Evolutionary conservation across 2,113 vertebrate species (phyloP), one percentile per base, ranked within the genome.

Genomic region (Himantopus leucocephalus): DNA sequence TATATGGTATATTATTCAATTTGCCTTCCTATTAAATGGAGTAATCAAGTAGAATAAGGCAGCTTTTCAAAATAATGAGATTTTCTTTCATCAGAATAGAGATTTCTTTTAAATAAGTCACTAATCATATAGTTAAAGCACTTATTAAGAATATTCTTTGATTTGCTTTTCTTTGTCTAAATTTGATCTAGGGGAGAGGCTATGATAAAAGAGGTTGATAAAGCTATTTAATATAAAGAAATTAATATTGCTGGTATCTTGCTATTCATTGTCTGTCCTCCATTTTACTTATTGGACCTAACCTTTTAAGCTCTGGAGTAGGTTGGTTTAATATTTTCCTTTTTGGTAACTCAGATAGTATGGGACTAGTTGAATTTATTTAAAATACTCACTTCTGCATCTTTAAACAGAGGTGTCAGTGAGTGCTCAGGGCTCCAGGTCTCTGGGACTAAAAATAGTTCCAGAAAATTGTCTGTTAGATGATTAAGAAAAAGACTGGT

Each of bases 91-190:
- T 85, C 70, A 83, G 90, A 76, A 62, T 56, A 96, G 68, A 71
- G n/a, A 64, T 93, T 97, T 96, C 35, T 85, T 97, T 96, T 96
- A 96, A 97, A 93, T 92, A 90, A 92, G 53, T 90, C 92, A 91
- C 97, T 97, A 97, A 96, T 97, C 87, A 95, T 76, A 14, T 82
- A 92, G 79, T 97, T 97, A 97, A 94, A 94, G 7, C 72, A 86
- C 85, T 97, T 95, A 96, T 97, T 97, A 97, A 96, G 85, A 96
- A 78, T 92, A 83, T 79, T 94, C 39, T 96, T 96, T 97, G 63
- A 90, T 97, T 96, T 97, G 23, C 59, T 93, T 92, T 88, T 76
- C 55, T 96, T 96, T 96, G 77, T 68, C 81, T 94, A 88, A 96
- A 74, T 96, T 86, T 48, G 27, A 55, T 84, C 48, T 79, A 86